These are phyloP conservation scores for Bimastos eiseni DNA, from an alignment of 2,888 invertebrate genomes.

Conservation along the genomic window DNA sequence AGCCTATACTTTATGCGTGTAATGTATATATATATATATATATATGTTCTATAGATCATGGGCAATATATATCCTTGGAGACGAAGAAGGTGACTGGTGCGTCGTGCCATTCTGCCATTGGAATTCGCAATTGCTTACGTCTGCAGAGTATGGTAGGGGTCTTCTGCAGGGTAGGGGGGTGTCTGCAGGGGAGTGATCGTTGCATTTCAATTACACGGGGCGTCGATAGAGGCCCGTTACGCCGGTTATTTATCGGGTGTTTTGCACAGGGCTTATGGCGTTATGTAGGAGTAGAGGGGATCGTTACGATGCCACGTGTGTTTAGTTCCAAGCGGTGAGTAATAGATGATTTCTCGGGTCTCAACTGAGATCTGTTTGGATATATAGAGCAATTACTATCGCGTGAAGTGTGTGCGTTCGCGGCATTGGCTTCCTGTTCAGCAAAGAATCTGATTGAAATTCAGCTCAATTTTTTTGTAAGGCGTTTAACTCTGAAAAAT, in stretches of 20 bases:
- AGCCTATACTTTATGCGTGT: neutral
- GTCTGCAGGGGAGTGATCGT: neutral
- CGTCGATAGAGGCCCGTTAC: neutral
- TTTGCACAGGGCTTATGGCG: slow-evolving; percentile 3
- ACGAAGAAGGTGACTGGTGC: neutral
- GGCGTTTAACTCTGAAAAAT: too few relatives aligned
- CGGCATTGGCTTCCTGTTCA: too few relatives aligned
- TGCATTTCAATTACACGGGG: neutral
- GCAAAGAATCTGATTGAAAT: too few relatives aligned
- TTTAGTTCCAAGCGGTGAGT: neutral
- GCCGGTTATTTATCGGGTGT: neutral
- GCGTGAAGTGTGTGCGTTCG: too few relatives aligned
- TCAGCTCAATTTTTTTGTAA: too few relatives aligned
- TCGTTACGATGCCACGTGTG: neutral
- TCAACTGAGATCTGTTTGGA: neutral
- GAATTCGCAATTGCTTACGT: slow-evolving; percentile 4
- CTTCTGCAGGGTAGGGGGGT: neutral
- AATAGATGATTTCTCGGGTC: neutral
- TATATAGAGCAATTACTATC: too few relatives aligned
- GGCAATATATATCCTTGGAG: neutral
- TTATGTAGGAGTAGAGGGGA: neutral
- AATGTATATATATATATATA: neutral
- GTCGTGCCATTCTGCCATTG: neutral
- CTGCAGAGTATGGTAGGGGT: neutral
- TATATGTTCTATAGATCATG: neutral